Conservation (phyloP, 2,113 vertebrate species). For the Hyperoodon ampullatus region DNA sequence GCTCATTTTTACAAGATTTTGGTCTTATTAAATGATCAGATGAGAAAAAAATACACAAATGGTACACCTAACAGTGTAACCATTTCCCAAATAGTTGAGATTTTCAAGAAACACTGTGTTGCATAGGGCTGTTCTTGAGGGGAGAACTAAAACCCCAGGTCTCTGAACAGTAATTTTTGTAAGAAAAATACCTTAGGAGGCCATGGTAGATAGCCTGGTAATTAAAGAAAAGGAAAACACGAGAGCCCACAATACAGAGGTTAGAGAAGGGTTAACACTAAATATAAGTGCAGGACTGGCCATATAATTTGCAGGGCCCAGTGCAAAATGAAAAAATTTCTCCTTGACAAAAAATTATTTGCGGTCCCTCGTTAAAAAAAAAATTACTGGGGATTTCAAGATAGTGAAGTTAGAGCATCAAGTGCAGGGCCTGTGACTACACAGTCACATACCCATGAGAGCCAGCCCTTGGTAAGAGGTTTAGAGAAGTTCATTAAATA, state of each 20-base stretch:
- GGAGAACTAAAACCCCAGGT: conserved; percentile 45
- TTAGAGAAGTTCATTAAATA: not conserved
- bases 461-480: not conserved
- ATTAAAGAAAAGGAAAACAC: conserved; percentile 31
- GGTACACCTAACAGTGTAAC: not conserved
- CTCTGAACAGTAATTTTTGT: not conserved
- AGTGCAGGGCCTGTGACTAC: not conserved
- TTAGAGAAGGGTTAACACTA: not conserved
- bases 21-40: not conserved
- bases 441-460: not conserved
- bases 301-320: not conserved
- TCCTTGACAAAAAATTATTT: not conserved
- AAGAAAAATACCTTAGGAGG: not conserved
- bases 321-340: conserved; percentile 17
- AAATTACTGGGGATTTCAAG: not conserved
- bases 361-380: not conserved
- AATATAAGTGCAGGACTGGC: not conserved
- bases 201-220: not conserved
- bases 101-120: not conserved
- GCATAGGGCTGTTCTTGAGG: not conserved
- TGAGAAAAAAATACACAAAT: conserved; percentile 25
- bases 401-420: not conserved
- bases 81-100: not conserved
- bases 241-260: not conserved
- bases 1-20: conserved; percentile 28